A percentile compares a stretch with the other conserved stretches of the same genome.
These are phyloP conservation scores for Stichopus chloronotus DNA, from an alignment of 35 echinoderm and acorn worm species.

Conservation along the genomic window DNA sequence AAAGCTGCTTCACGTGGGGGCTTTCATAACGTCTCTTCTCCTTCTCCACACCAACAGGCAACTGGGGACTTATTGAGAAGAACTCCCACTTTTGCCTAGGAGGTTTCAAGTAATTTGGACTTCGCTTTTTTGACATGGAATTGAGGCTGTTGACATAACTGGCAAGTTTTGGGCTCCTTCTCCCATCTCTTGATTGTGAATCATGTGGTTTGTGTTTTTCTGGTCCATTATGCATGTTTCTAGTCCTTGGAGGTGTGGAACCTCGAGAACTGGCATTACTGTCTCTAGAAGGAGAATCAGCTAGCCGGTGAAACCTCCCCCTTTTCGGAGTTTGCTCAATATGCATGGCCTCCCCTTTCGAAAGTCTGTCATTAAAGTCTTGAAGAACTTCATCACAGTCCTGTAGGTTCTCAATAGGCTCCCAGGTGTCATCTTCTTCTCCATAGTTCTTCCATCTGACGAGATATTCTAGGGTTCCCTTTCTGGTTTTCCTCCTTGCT, in stretches of 20 bases:
- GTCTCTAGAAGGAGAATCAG: constrained; percentile 43
- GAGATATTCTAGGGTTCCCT: constrained; percentile 88
- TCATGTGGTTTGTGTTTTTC: constrained; percentile 14
- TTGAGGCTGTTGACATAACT: not conserved
- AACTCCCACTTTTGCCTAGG: constrained; percentile 17
- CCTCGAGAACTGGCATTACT: constrained; percentile 34
- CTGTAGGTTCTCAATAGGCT: constrained; percentile 84
- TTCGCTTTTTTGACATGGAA: not conserved
- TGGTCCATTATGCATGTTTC: not conserved
- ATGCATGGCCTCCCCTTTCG: constrained; percentile 51
- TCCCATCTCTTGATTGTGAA: not conserved
- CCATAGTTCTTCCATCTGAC: constrained; percentile 94
- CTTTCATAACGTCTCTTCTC: not conserved
- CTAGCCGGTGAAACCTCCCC: not conserved
- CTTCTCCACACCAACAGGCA: too few relatives aligned
- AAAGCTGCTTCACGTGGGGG: not conserved
- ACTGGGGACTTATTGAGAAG: not conserved
- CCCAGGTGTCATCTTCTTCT: constrained; percentile 95
- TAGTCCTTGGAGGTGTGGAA: constrained; percentile 42
- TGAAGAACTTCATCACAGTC: constrained; percentile 80
- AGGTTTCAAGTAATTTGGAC: not conserved
- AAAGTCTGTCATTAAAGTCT: constrained; percentile 70
- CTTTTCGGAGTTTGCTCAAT: constrained; percentile 47
- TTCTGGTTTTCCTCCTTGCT: constrained; percentile 68
- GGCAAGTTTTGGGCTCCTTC: constrained; percentile 39